Evolutionary conservation across 1,140 invertebrate genomes (phyloP).

Genomic region (Leptonema lineaticorne): DNA sequence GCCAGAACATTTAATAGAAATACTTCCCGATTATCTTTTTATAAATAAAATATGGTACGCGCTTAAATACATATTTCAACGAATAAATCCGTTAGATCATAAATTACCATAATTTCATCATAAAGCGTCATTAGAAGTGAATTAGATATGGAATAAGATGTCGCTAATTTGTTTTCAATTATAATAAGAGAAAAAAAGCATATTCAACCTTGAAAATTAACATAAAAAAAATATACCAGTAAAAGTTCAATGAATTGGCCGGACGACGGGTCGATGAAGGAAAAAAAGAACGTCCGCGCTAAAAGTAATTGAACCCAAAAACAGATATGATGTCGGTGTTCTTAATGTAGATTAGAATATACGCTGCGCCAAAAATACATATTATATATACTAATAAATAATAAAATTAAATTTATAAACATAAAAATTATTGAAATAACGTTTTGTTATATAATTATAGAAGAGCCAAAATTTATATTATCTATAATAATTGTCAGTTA

Average conservation of each 20-base stretch:
- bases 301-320: background rate
- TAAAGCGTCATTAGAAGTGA: background rate
- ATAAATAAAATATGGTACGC: background rate
- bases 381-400: too few relatives aligned
- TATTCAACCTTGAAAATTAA: background rate
- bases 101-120: background rate
- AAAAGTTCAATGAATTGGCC: background rate
- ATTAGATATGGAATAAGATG: background rate
- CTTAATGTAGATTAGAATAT: too few relatives aligned
- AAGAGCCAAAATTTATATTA: too few relatives aligned
- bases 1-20: conserved; percentile 22
- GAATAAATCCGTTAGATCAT: background rate
- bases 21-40: conserved; percentile 9
- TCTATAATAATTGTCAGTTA: too few relatives aligned
- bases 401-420: too few relatives aligned
- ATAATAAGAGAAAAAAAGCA: background rate
- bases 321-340: too few relatives aligned
- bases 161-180: background rate
- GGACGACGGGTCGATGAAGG: background rate
- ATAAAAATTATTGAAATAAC: too few relatives aligned
- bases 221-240: background rate
- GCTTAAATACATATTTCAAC: background rate
- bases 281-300: background rate
- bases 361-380: too few relatives aligned
- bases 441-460: too few relatives aligned